A percentile compares a stretch with the other conserved stretches of the same genome.
phyloP scores from a whole-genome alignment of 2,797 vertebrate species.

The Semotilus atromaculatus region DNA sequence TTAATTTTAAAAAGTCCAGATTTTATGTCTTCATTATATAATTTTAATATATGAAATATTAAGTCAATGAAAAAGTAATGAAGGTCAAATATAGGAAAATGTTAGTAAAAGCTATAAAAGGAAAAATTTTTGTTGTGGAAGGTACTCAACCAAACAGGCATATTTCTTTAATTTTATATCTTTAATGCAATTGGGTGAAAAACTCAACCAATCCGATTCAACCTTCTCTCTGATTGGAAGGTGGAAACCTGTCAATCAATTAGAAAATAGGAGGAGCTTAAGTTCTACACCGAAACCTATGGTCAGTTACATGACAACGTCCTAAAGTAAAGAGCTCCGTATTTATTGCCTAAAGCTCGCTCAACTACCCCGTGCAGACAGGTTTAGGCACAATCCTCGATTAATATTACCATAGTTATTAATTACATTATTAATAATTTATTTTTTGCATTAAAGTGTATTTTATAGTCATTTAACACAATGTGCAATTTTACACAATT shows the following conservation, averaged over 20 bases:
- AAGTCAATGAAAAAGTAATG: not conserved
- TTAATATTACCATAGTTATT: not conserved
- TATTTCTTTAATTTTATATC: not conserved
- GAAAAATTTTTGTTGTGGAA: not conserved
- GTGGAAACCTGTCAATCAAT: conserved; percentile 24
- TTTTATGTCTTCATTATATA: not conserved
- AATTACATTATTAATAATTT: not conserved
- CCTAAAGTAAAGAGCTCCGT: conserved; percentile 32
- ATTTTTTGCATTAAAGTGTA: not conserved
- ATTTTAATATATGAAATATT: not conserved
- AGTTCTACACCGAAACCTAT: not conserved
- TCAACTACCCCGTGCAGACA: not conserved
- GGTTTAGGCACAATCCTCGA: not conserved
- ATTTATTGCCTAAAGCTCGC: not conserved
- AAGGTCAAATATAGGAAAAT: not conserved
- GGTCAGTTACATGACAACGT: conserved; percentile 9
- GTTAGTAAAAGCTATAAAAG: not conserved
- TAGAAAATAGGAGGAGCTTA: conserved; percentile 31
- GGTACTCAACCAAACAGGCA: not conserved
- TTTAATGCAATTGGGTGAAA: conserved; percentile 31
- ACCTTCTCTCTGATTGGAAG: conserved; percentile 42
- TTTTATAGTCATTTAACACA: not conserved
- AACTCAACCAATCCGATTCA: conserved; percentile 59
- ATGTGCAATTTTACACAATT: not conserved
- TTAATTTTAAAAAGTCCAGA: not conserved